A percentile compares a stretch with the other conserved stretches of the same genome.
Conservation (phyloP, 1,140 invertebrate genomes). For the Heterodera schachtii region DNA sequence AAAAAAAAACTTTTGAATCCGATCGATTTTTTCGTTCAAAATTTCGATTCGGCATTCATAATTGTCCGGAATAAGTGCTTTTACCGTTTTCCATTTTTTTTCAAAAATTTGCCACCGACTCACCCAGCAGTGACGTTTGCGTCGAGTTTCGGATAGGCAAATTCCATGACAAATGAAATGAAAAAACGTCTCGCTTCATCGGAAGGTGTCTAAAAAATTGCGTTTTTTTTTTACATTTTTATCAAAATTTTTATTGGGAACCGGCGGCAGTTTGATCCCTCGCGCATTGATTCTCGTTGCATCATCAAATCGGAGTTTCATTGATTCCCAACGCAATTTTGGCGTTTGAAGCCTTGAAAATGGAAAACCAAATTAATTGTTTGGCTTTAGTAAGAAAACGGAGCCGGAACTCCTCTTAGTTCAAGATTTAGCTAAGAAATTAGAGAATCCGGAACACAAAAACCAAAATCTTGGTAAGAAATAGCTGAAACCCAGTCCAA, state of each 20-base stretch:
- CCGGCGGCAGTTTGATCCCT: conserved; percentile 7
- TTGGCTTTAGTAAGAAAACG: no score
- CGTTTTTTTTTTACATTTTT: neutral
- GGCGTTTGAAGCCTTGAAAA: conserved; percentile 22
- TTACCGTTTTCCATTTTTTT: no score
- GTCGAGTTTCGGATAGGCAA: conserved; percentile 37
- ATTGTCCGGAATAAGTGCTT: no score
- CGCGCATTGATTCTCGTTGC: conserved; percentile 14
- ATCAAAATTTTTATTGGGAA: neutral
- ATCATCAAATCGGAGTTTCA: conserved; percentile 41
- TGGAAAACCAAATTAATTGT: no score
- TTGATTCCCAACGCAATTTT: conserved; percentile 29
- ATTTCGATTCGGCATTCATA: no score
- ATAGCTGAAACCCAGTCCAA: no score
- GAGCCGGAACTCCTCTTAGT: no score
- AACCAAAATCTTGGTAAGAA: neutral
- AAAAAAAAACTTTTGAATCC: no score
- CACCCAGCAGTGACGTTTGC: conserved; percentile 36
- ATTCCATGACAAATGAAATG: conserved; percentile 42
- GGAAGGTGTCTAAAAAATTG: neutral
- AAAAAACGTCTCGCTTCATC: conserved; percentile 46
- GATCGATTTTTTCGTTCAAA: no score
- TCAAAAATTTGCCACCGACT: no score
- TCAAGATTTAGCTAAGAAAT: no score
- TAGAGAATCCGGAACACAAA: no score